Evolutionary conservation across 92 coral and sea anemone species (phyloP).

Genomic region (Desmophyllum pertusum): DNA sequence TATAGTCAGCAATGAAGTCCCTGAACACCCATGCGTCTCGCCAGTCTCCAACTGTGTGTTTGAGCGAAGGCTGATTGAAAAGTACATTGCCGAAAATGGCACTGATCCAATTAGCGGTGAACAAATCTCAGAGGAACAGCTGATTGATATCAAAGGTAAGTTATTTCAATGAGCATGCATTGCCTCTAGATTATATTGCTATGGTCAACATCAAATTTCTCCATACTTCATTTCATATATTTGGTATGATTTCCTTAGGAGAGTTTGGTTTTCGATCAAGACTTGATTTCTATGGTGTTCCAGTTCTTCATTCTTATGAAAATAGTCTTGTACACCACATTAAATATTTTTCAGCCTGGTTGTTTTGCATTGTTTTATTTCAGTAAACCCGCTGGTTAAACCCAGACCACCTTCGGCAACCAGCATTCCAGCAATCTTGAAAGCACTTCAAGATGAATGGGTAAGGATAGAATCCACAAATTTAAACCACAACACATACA

Average conservation of each 20-base stretch:
- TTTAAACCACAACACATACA: too few species aligned
- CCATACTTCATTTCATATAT: too few species aligned
- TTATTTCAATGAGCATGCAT: constrained; percentile 6
- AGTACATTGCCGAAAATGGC: constrained; percentile 98
- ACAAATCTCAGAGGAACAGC: constrained; percentile 91
- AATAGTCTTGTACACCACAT: too few species aligned
- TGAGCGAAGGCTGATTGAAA: constrained; percentile 94
- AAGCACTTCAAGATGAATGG: constrained; percentile 99
- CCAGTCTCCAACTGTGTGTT: constrained; percentile 92
- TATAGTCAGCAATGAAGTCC: constrained; percentile 94
- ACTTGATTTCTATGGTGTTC: too few species aligned
- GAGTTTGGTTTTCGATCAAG: too few species aligned
- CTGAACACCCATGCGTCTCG: constrained; percentile 96
- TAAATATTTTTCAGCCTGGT: too few species aligned
- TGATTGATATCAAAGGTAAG: constrained; percentile 94
- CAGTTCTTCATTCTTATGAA: too few species aligned
- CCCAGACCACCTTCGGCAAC: constrained; percentile 99
- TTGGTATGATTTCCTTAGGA: too few species aligned
- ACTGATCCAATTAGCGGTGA: constrained; percentile 96
- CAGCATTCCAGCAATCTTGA: constrained; percentile 97
- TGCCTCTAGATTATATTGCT: too few species aligned
- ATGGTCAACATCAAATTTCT: too few species aligned
- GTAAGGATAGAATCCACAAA: constrained; percentile 24
- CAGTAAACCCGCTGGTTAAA: constrained; percentile 89
- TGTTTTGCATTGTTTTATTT: constrained; percentile 29